Conservation (phyloP, 2,888 invertebrate genomes). For the Baccha elongata region DNA sequence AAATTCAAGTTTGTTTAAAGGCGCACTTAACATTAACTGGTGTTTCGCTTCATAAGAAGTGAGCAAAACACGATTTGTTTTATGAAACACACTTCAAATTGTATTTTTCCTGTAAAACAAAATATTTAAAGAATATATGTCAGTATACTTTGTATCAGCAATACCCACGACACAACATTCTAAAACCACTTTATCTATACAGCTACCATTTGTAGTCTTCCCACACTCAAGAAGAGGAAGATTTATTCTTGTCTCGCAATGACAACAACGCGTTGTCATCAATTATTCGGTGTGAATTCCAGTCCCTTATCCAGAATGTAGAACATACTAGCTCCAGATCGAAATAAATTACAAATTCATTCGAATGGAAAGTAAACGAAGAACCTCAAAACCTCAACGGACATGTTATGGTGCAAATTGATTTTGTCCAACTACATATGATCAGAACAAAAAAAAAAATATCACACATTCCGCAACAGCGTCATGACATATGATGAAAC, state of each 20-base stretch:
- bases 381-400: constrained; percentile 12
- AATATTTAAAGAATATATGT: no score
- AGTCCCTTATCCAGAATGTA: constrained; percentile 38
- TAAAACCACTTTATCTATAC: no score
- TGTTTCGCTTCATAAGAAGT: no score
- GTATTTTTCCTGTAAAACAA: no score
- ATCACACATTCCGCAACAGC: constrained; percentile 19
- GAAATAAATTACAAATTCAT: constrained; percentile 66
- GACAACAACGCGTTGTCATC: constrained; percentile 52
- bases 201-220: neutral
- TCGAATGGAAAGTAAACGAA: constrained; percentile 28
- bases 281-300: constrained; percentile 54
- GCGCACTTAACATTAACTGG: no score
- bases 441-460: neutral
- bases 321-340: constrained; percentile 32
- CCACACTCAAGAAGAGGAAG: constrained; percentile 29
- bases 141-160: no score
- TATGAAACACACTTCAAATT: no score
- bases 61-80: no score
- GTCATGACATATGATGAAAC: constrained; percentile 66
- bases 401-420: constrained; percentile 54
- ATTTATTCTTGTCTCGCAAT: constrained; percentile 62
- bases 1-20: no score
- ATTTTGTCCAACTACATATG: constrained; percentile 6
- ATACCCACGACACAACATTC: no score